Conservation (phyloP, 2,113 vertebrate genomes). For the Pangasianodon hypophthalmus region DNA sequence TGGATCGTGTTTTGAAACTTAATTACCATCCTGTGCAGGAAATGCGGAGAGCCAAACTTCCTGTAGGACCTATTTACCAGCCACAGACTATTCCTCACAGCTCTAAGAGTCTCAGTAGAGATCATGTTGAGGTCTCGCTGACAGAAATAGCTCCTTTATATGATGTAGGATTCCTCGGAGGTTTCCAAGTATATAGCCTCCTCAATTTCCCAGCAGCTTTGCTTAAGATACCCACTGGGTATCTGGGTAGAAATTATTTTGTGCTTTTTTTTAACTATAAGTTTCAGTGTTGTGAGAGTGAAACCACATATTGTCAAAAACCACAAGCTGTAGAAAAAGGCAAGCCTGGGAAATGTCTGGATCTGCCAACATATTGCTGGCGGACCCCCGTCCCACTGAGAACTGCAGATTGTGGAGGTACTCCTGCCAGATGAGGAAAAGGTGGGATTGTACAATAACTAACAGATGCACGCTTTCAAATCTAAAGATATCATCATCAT, state of each 20-base stretch:
- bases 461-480: neutral
- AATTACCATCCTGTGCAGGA: constrained; percentile 30
- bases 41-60: constrained; percentile 25
- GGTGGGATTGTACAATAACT: constrained; percentile 27
- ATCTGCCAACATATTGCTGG: constrained; percentile 51
- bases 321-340: constrained; percentile 53
- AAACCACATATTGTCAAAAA: constrained; percentile 64
- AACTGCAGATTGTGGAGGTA: constrained; percentile 23
- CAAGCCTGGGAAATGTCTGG: constrained; percentile 67
- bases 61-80: constrained; percentile 10
- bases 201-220: constrained; percentile 55
- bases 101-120: constrained; percentile 38
- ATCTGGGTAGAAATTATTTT: constrained; percentile 37
- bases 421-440: constrained; percentile 43
- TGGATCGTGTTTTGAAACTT: constrained; percentile 28
- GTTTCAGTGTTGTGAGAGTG: constrained; percentile 57
- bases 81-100: constrained; percentile 44
- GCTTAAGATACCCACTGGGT: constrained; percentile 45
- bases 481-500: constrained; percentile 22
- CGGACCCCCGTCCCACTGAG: constrained; percentile 36
- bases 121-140: constrained; percentile 39
- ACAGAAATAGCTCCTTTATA: constrained; percentile 50
- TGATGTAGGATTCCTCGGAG: constrained; percentile 54
- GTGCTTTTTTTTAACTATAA: constrained; percentile 33
- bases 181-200: constrained; percentile 33